Conservation (phyloP, 2,797 vertebrate genomes). For the Dallia pectoralis region DNA sequence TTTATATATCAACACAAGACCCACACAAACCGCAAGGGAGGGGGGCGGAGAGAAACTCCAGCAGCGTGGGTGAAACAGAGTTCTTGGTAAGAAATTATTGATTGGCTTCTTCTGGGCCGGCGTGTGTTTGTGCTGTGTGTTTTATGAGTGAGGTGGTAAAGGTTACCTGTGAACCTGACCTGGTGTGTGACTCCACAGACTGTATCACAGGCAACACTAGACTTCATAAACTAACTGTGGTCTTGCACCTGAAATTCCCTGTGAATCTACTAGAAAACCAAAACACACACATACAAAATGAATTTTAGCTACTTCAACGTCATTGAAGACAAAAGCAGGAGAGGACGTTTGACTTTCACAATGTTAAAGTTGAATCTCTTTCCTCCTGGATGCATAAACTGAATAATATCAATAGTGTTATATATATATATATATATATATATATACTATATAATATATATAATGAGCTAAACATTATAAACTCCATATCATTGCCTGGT, state of each 20-base stretch:
- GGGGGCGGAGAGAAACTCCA: not conserved
- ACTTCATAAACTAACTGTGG: slow-evolving; percentile 4
- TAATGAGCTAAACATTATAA: no score
- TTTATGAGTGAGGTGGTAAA: slow-evolving; percentile 21
- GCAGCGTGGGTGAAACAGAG: slow-evolving; percentile 1
- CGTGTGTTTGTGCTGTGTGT: slow-evolving; percentile 12
- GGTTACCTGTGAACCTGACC: slow-evolving; percentile 27
- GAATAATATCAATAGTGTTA: slow-evolving; percentile 33
- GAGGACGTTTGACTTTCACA: slow-evolving; percentile 17
- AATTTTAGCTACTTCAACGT: slow-evolving; percentile 2
- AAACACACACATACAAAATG: not conserved
- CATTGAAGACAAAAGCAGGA: slow-evolving; percentile 12
- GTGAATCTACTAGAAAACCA: slow-evolving; percentile 14
- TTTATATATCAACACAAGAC: not conserved
- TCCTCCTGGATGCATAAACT: slow-evolving; percentile 33
- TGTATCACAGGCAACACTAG: slow-evolving; percentile 31
- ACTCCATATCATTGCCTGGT: no score
- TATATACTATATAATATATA: no score
- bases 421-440: slow-evolving; percentile 9
- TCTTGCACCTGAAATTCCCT: not conserved
- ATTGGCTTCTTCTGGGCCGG: not conserved
- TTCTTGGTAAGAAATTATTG: not conserved
- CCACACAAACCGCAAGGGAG: not conserved
- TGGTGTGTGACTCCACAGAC: slow-evolving; percentile 17
- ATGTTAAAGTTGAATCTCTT: not conserved